Percentiles rank a stretch among this genome's conserved stretches.
phyloP scores from a whole-genome alignment of 2,888 invertebrate species.

The Seira musarum region DNA sequence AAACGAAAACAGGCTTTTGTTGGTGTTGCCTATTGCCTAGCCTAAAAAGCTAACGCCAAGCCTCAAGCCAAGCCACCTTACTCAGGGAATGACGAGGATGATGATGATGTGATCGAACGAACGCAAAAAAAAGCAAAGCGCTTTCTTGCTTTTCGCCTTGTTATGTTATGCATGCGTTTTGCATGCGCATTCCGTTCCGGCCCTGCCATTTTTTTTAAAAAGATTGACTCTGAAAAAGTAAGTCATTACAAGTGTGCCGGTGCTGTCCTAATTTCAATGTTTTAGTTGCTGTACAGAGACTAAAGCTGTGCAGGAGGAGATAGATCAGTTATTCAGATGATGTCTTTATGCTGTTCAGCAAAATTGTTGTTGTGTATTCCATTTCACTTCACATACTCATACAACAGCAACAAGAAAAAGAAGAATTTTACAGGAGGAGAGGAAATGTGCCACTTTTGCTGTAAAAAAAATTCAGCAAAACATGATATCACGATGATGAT shows the following conservation, averaged over 20 bases:
- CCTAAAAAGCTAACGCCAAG: neutral
- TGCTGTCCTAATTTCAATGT: conserved; percentile 8
- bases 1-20: neutral
- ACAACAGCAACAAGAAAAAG: too few species aligned
- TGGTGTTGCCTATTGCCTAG: too few species aligned
- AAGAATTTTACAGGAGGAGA: neutral
- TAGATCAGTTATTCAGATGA: neutral
- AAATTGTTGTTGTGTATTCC: too few species aligned
- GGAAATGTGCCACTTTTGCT: neutral
- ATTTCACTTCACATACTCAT: too few species aligned
- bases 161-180: neutral
- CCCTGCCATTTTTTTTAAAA: neutral
- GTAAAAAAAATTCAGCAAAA: neutral
- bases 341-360: neutral
- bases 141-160: neutral
- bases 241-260: conserved; percentile 19
- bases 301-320: neutral
- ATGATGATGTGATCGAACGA: too few species aligned
- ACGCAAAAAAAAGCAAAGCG: too few species aligned
- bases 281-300: neutral
- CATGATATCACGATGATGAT: neutral
- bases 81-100: too few species aligned
- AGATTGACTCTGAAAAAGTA: conserved; percentile 11
- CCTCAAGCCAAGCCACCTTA: neutral
- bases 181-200: neutral